Evolutionary conservation across 2,888 invertebrate genomes (phyloP).

Genomic region (Eulithis testata): DNA sequence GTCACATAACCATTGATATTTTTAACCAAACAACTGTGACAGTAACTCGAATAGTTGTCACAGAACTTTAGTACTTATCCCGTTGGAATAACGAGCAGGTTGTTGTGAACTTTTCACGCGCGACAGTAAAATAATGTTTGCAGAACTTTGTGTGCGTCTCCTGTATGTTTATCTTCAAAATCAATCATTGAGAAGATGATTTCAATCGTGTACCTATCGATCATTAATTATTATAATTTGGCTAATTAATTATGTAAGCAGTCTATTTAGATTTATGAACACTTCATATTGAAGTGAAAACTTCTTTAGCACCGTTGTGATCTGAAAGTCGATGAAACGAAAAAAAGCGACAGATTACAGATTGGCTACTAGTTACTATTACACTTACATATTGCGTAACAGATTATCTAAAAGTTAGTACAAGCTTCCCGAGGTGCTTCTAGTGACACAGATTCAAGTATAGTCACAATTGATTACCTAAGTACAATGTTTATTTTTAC

Average conservation of each 20-base stretch:
- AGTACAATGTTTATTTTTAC: no score
- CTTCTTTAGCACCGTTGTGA: no score
- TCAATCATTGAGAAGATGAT: slow-evolving; percentile 34
- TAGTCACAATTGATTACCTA: no score
- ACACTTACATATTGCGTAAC: no score
- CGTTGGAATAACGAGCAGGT: slow-evolving; percentile 13
- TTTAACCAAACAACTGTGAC: slow-evolving; percentile 17
- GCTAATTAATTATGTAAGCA: slow-evolving; percentile 14
- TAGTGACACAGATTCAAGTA: no score
- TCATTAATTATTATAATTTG: slow-evolving; percentile 23
- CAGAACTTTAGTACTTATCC: slow-evolving; percentile 20
- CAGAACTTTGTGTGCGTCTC: slow-evolving; percentile 7
- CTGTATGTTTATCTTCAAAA: slow-evolving; percentile 30
- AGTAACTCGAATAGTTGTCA: slow-evolving; percentile 10
- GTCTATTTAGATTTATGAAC: not conserved
- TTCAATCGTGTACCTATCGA: slow-evolving; percentile 22
- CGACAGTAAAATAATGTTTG: slow-evolving; percentile 2
- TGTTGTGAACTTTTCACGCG: not conserved
- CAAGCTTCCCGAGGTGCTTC: no score
- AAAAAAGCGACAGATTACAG: no score
- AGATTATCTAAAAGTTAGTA: no score
- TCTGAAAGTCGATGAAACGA: no score
- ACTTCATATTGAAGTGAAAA: no score
- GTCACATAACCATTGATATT: slow-evolving; percentile 54
- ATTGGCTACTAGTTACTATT: no score